Conservation (phyloP, 1,140 invertebrate genomes). For the Akabosia matsudoensis region DNA sequence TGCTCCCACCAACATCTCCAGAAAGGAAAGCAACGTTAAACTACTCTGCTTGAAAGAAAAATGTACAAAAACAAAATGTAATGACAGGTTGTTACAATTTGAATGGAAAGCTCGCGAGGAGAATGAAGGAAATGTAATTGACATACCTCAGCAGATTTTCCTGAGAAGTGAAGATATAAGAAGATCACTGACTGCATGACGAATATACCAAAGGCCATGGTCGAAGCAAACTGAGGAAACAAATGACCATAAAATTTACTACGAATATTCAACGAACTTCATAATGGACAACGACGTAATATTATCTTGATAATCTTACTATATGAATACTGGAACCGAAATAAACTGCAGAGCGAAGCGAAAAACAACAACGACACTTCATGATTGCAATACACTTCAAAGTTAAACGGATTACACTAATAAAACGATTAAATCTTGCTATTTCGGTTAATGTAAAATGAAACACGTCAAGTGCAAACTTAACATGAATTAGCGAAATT, state of each 20-base stretch:
- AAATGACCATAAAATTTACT: background rate
- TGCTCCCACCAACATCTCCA: slow-evolving; percentile 5
- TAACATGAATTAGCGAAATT: too few species aligned
- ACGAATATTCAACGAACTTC: background rate
- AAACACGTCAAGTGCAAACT: too few species aligned
- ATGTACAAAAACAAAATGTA: background rate
- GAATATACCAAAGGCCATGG: slow-evolving; percentile 5
- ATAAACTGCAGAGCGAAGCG: slow-evolving; percentile 2
- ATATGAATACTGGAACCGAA: slow-evolving; percentile 18
- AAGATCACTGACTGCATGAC: slow-evolving; percentile 13
- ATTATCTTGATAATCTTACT: background rate
- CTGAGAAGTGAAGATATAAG: slow-evolving; percentile 5
- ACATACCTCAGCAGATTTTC: background rate
- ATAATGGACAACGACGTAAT: too few species aligned
- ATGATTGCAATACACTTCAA: background rate
- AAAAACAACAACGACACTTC: slow-evolving; percentile 12
- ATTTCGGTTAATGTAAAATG: too few species aligned
- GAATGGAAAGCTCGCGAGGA: background rate
- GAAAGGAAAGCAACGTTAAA: slow-evolving; percentile 7
- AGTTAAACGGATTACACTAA: too few species aligned
- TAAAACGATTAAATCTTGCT: too few species aligned
- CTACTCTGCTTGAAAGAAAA: slow-evolving; percentile 10
- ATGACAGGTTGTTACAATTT: background rate
- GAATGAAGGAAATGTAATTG: background rate
- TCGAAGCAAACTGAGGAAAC: background rate